These are phyloP conservation scores for Zygaena filipendulae DNA, from an alignment of 2,888 invertebrate species.

Conservation along the genomic window DNA sequence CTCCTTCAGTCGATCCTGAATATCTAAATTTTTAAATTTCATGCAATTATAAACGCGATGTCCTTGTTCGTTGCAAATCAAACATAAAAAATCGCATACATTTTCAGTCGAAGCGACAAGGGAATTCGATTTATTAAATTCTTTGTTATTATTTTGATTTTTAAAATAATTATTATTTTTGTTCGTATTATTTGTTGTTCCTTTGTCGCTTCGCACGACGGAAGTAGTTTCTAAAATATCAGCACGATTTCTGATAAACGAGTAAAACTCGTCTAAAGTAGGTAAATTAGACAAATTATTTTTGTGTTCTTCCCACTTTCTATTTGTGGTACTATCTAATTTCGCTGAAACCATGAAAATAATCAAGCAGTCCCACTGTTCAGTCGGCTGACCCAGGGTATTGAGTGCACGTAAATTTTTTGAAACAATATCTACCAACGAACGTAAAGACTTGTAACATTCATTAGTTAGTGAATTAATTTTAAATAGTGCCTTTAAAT, in stretches of 20 bases:
- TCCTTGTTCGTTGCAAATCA: too few relatives aligned
- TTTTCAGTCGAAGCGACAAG: too few relatives aligned
- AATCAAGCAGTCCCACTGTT: slow-evolving; percentile 8
- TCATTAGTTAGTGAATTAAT: slow-evolving; percentile 7
- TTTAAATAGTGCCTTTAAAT: slow-evolving; percentile 9
- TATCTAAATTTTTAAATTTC: too few relatives aligned
- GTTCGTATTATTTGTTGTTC: slow-evolving; percentile 10
- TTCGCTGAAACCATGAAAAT: slow-evolving; percentile 4
- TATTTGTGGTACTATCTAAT: slow-evolving; percentile 1
- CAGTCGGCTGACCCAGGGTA: slow-evolving; percentile 2
- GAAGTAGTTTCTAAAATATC: slow-evolving; percentile 5
- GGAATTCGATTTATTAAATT: too few relatives aligned
- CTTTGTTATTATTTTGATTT: too few relatives aligned
- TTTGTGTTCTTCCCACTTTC: slow-evolving; percentile 5
- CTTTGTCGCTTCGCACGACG: slow-evolving; percentile 18
- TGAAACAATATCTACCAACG: slow-evolving; percentile 8
- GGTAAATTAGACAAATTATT: slow-evolving; percentile 1
- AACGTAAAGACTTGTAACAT: slow-evolving; percentile 10
- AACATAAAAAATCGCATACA: too few relatives aligned
- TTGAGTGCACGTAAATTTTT: slow-evolving; percentile 4
- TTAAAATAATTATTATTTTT: too few relatives aligned
- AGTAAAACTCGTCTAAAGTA: not conserved
- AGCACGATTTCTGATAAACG: slow-evolving; percentile 1
- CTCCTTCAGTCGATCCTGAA: too few relatives aligned
- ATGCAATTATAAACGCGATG: too few relatives aligned